Percentiles rank a stretch among this genome's conserved stretches.
Evolutionary conservation across 2,888 invertebrate genomes (phyloP).

Genomic region (Epirrita christyi): DNA sequence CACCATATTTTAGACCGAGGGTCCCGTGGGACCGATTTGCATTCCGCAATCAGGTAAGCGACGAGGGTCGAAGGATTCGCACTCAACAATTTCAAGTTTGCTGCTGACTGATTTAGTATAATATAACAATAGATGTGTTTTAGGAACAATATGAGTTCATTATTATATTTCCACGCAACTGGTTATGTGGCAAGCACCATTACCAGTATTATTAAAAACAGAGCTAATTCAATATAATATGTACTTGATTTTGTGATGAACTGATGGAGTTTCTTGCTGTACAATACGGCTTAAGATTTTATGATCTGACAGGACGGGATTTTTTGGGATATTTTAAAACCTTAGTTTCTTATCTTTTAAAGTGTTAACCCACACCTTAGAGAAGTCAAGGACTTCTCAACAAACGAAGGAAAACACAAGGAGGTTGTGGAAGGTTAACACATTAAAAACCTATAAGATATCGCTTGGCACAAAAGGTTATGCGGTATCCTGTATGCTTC

Average conservation of each 20-base stretch:
- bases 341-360: too few species aligned
- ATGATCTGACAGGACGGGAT: too few species aligned
- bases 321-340: too few species aligned
- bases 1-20: conserved; percentile 52
- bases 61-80: conserved; percentile 63
- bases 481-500: not conserved
- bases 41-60: conserved; percentile 70
- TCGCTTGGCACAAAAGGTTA: not conserved
- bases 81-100: conserved; percentile 61
- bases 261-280: too few species aligned
- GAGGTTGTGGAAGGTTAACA: too few species aligned
- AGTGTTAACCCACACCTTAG: too few species aligned
- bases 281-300: too few species aligned
- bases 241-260: too few species aligned
- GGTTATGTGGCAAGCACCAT: not conserved
- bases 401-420: too few species aligned
- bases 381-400: too few species aligned
- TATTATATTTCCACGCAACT: conserved; percentile 8
- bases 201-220: too few species aligned
- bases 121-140: conserved; percentile 47
- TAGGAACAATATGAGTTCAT: conserved; percentile 38
- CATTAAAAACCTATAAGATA: not conserved
- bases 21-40: conserved; percentile 60
- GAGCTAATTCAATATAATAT: too few species aligned
- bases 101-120: conserved; percentile 57